Evolutionary conservation across 2,113 vertebrate species (phyloP), one percentile per base, ranked within the genome.

Genomic region (Aphyosemion australe): DNA sequence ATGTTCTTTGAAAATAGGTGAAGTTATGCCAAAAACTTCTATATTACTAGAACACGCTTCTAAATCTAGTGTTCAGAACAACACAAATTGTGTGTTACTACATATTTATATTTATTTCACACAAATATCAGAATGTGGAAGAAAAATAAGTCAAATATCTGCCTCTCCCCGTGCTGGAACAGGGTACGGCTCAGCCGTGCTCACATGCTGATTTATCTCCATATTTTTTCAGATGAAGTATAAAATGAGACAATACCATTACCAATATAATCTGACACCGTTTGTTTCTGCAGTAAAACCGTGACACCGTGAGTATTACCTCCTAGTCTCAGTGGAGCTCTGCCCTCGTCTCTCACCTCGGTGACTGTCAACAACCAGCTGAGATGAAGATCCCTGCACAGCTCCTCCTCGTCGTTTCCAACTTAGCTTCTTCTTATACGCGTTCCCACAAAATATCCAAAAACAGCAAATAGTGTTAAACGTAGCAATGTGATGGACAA

Each of bases 201-300:
- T 5, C 34, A 42, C 41, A 13, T 12, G 11, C 8, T 18, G 16
- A 19, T 19, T 19, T 48, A 18, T 19, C n/a, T 5, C n/a, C 46
- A 48, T 11, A 48, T 48, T 14, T 48, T 11, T 48, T 19, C 46
- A 11, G n/a, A 48, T 9, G n/a, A 48, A 48, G 46, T 48, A 19
- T 48, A 48, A 48, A 48, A 48, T 48, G 46, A 19, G 46, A 48
- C n/a, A 48, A 48, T 19, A 48, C 46, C 46, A 48, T 48, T 48
- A 48, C 46, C 46, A 48, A 48, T 48, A 19, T 11, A 48, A 48
- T 48, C 45, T 18, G 45, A 47, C 45, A 47, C 45, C n/a, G 16
- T 47, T 8, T 48, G 46, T 48, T 48, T 48, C 46, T 48, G n/a
- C n/a, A 11, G n/a, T 19, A 48, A 48, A 19, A 48, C 46, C 46